Evolutionary conservation across 1,140 invertebrate species (phyloP), one percentile per base, ranked within the genome.

Genomic region (Temnothorax nylanderi): DNA sequence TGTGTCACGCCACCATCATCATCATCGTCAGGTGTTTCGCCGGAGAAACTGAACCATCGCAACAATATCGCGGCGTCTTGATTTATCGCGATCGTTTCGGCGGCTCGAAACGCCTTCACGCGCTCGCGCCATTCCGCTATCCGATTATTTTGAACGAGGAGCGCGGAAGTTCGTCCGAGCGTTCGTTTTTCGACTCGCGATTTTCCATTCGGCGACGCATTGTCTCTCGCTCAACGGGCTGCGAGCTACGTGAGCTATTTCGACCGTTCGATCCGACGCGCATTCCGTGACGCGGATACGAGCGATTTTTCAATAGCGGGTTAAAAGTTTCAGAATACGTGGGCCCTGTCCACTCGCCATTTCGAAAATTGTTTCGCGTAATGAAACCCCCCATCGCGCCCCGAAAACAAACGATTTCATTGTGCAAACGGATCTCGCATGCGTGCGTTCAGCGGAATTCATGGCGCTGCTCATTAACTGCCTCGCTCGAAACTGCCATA

Each of bases 261-360:
- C 41, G 26, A 58, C 37, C 62, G 76, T 67, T 58, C 77, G 49
- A 86, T 60, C 16, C 62, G 32, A 37, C 85, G 34, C 78, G 67
- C 69, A 75, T 84, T 84, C 80, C 67, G 80, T 75, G 56, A 84
- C 69, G 80, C 26, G 54, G 54, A 72, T 47, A 60, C 80, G 80
- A 75, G 69, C 69, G 69, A 84, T 84, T 84, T 82, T 84, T 84
- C 80, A 84, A 84, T 84, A 74, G 69, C 26, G 16, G 54, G 54
- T 75, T 84, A 75, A 75, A 75, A 69, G 41, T 84, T 49, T 54
- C 13, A n/a, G 54, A 74, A 74, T 74, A 49, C 56, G 67, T 32
- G 21, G 11, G 21, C 26, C 2, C n/a, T 67, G 13, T 64, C 4
- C 75, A 26, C 37, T 78, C 60, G 41, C 84, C 62, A 44, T 67